Conservation (phyloP, 2,797 vertebrate genomes). For the Vireo griseus region DNA sequence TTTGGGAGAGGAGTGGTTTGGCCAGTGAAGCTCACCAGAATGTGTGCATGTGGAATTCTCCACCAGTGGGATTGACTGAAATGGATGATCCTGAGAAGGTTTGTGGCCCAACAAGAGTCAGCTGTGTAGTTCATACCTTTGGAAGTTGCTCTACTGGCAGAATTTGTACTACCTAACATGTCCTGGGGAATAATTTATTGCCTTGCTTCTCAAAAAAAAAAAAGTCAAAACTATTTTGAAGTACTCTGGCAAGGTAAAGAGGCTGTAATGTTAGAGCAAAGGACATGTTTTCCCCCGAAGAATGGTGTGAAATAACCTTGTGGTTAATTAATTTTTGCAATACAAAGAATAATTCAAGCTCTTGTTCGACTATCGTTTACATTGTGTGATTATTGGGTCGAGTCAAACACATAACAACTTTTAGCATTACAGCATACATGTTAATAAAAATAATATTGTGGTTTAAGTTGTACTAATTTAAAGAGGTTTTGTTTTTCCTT, state of each 20-base stretch:
- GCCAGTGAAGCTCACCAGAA: not conserved
- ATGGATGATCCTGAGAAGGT: not conserved
- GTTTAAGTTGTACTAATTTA: not conserved
- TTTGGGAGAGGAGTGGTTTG: not conserved
- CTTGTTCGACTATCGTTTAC: not conserved
- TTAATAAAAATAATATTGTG: constrained; percentile 37
- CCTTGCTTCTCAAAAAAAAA: not conserved
- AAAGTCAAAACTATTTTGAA: constrained; percentile 3
- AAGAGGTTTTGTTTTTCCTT: not conserved
- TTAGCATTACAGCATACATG: not conserved
- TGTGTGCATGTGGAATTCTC: not conserved
- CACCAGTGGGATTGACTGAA: not conserved
- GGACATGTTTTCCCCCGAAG: not conserved
- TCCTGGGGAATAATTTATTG: not conserved
- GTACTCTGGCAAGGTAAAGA: not conserved
- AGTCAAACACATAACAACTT: constrained; percentile 5
- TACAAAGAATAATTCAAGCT: not conserved
- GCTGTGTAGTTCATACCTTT: not conserved
- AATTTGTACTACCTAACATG: not conserved
- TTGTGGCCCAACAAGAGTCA: not conserved
- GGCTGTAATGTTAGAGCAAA: not conserved
- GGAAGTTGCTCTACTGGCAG: not conserved
- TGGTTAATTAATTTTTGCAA: not conserved
- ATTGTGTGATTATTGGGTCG: not conserved
- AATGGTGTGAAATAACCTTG: not conserved